Conservation (phyloP, 2,888 invertebrate species). For the Hirtodrosophila alboralis region DNA sequence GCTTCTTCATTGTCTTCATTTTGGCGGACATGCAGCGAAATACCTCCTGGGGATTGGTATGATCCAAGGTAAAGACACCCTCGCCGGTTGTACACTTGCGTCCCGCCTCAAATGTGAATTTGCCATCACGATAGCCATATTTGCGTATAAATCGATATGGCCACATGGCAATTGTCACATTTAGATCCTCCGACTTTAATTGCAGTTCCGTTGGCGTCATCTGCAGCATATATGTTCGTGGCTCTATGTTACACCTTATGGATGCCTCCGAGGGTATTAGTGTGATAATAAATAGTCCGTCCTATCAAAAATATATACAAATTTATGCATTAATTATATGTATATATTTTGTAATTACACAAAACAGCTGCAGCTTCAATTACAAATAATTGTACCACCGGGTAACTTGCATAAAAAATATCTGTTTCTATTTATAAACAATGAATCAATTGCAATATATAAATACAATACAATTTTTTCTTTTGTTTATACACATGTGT, state of each 20-base stretch:
- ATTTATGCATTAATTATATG: neutral
- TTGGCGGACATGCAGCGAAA: slow-evolving; percentile 92
- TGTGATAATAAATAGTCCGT: slow-evolving; percentile 91
- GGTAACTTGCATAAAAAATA: too few relatives aligned
- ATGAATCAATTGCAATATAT: neutral
- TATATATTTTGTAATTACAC: too few relatives aligned
- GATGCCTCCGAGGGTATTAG: slow-evolving; percentile 92
- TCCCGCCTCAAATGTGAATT: slow-evolving; percentile 94
- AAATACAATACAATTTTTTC: too few relatives aligned
- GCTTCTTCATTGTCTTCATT: slow-evolving; percentile 94
- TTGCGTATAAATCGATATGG: slow-evolving; percentile 92
- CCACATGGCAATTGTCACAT: slow-evolving; percentile 89
- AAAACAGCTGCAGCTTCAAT: slow-evolving; percentile 2
- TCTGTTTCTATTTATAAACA: too few relatives aligned
- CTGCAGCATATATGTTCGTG: slow-evolving; percentile 89
- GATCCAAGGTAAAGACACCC: slow-evolving; percentile 92
- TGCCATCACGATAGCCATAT: slow-evolving; percentile 93
- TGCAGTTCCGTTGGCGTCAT: slow-evolving; percentile 91
- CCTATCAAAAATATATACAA: slow-evolving; percentile 80
- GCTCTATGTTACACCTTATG: slow-evolving; percentile 89
- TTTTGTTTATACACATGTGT: too few relatives aligned
- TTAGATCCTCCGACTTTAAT: slow-evolving; percentile 87
- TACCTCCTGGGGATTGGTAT: slow-evolving; percentile 92
- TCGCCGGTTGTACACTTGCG: slow-evolving; percentile 94
- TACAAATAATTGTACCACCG: too few relatives aligned